phyloP scores from a whole-genome alignment of 2,113 vertebrate species.

The Cyprinodon brontotheroides region DNA sequence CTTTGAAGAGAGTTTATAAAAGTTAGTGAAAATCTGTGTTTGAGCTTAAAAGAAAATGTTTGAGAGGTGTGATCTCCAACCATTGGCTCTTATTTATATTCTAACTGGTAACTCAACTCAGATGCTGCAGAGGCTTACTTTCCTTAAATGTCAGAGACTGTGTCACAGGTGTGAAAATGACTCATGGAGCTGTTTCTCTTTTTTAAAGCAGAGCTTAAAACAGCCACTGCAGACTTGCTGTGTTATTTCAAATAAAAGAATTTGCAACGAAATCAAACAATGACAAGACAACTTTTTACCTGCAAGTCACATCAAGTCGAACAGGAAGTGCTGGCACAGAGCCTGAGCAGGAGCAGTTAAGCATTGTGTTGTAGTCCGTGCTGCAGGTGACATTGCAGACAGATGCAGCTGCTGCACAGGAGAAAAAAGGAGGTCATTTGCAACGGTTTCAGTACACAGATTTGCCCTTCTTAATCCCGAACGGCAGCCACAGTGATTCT shows the following conservation, averaged over 20 bases:
- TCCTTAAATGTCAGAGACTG: not conserved
- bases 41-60: too few species aligned
- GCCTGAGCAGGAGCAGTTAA: constrained; percentile 71
- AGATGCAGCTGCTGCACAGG: constrained; percentile 31
- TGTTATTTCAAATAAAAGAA: not conserved
- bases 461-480: not conserved
- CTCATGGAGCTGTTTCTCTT: not conserved
- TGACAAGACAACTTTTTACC: constrained; percentile 35
- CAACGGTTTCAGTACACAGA: not conserved
- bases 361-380: constrained; percentile 19
- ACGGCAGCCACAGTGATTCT: accelerated
- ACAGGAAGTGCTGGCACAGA: constrained; percentile 16
- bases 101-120: too few species aligned
- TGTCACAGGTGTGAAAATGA: too few species aligned
- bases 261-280: not conserved
- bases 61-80: too few species aligned
- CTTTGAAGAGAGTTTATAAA: too few species aligned
- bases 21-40: too few species aligned
- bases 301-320: constrained; percentile 39
- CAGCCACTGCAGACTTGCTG: not conserved
- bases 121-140: too few species aligned
- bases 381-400: constrained; percentile 61
- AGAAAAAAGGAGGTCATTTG: not conserved
- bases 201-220: not conserved
- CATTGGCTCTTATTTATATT: too few species aligned